Percentiles rank a stretch among this genome's conserved stretches.
phyloP scores from a whole-genome alignment of 2,888 invertebrate species.

The Crepidodera aurea region DNA sequence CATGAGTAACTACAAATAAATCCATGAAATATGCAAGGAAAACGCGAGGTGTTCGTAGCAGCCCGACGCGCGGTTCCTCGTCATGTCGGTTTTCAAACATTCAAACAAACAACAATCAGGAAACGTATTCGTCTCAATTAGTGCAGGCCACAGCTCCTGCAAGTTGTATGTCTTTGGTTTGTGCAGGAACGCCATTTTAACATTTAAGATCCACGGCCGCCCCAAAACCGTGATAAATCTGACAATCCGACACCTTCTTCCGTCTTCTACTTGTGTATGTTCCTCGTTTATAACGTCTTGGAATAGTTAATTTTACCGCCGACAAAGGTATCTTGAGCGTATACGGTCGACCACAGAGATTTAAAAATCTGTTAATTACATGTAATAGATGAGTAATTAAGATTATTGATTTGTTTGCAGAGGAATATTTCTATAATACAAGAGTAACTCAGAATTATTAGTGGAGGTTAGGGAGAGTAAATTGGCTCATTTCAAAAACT shows the following conservation, averaged over 20 bases:
- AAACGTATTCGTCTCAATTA: constrained; percentile 58
- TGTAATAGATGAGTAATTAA: too few species aligned
- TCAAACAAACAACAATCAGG: constrained; percentile 56
- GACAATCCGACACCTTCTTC: constrained; percentile 8
- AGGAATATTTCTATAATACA: too few species aligned
- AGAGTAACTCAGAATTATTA: too few species aligned
- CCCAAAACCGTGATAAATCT: constrained; percentile 30
- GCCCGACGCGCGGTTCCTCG: constrained; percentile 48
- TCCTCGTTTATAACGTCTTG: constrained; percentile 38
- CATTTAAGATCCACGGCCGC: constrained; percentile 47
- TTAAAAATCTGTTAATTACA: too few species aligned
- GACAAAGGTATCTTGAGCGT: too few species aligned
- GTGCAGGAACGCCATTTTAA: constrained; percentile 49
- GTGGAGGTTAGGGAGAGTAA: too few species aligned
- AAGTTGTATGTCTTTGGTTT: constrained; percentile 57
- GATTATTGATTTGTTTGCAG: too few species aligned
- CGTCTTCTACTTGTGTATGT: not conserved
- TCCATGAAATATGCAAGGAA: constrained; percentile 57
- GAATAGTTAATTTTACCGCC: constrained; percentile 26
- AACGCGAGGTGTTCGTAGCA: constrained; percentile 41
- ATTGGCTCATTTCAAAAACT: too few species aligned
- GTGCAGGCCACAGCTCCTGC: constrained; percentile 55
- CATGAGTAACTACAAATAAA: constrained; percentile 44
- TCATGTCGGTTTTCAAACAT: constrained; percentile 7
- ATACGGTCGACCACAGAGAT: too few species aligned